These are phyloP conservation scores for Mellivora capensis DNA, from an alignment of 2,113 vertebrate species.

Conservation along the genomic window DNA sequence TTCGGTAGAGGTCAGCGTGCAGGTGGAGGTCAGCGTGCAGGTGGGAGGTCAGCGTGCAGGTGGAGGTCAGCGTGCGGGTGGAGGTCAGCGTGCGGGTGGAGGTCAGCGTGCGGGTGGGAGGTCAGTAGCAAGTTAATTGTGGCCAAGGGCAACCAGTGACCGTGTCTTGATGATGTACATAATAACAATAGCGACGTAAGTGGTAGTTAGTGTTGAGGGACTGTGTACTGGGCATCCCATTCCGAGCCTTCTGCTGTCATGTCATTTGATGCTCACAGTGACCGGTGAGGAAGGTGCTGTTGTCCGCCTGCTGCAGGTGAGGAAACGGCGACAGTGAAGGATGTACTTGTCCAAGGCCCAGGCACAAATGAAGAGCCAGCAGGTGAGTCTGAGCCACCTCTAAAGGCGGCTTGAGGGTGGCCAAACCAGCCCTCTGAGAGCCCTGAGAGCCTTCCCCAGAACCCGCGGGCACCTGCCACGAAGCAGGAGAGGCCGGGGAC, in stretches of 20 bases:
- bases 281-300: neutral
- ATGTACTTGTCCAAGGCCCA: neutral
- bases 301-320: neutral
- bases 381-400: neutral
- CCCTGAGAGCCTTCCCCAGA: neutral
- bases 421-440: neutral
- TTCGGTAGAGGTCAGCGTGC: neutral
- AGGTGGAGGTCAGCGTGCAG: too few species aligned
- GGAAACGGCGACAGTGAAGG: neutral
- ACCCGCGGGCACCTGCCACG: neutral
- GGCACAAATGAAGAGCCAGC: neutral
- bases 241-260: fast-evolving
- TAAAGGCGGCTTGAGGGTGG: neutral
- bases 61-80: neutral
- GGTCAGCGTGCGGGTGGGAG: neutral
- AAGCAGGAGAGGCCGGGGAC: neutral
- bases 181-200: fast-evolving
- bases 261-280: fast-evolving
- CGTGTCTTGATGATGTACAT: fast-evolving
- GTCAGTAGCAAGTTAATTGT: neutral
- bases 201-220: fast-evolving
- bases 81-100: too few species aligned
- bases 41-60: neutral
- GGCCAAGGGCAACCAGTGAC: neutral
- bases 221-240: neutral